Percentiles rank a stretch among this genome's conserved stretches.
Conservation (phyloP, 2,888 invertebrate species). For the Pomacea canaliculata region DNA sequence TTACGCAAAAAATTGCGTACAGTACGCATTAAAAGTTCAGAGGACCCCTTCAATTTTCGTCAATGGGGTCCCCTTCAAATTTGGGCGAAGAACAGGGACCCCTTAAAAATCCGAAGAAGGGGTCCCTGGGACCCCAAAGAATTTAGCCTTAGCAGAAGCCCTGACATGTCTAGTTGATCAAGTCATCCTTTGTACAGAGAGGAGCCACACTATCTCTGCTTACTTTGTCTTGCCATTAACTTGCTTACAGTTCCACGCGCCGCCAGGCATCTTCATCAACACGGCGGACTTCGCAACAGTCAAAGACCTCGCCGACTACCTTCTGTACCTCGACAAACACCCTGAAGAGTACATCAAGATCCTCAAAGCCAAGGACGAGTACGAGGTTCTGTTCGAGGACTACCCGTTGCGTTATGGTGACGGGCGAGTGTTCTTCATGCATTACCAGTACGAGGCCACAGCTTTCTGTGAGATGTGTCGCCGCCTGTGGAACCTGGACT, state of each 20-base stretch:
- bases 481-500: conserved; percentile 32
- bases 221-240: too few species aligned
- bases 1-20: too few species aligned
- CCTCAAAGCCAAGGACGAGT: conserved; percentile 21
- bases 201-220: too few species aligned
- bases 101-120: too few species aligned
- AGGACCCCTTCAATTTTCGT: too few species aligned
- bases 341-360: conserved; percentile 23
- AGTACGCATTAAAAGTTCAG: too few species aligned
- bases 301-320: conserved; percentile 17
- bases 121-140: too few species aligned
- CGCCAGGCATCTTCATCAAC: conserved; percentile 21
- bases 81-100: too few species aligned
- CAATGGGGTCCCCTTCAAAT: too few species aligned
- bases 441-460: conserved; percentile 26
- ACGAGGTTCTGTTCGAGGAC: conserved; percentile 11
- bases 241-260: neutral
- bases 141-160: too few species aligned
- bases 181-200: too few species aligned
- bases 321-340: conserved; percentile 15
- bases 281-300: conserved; percentile 13
- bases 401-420: conserved; percentile 5
- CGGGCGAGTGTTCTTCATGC: neutral
- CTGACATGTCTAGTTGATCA: too few species aligned
- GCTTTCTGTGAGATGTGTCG: conserved; percentile 32